Conservation (phyloP, 2,888 invertebrate species). For the Andrena fulva region DNA sequence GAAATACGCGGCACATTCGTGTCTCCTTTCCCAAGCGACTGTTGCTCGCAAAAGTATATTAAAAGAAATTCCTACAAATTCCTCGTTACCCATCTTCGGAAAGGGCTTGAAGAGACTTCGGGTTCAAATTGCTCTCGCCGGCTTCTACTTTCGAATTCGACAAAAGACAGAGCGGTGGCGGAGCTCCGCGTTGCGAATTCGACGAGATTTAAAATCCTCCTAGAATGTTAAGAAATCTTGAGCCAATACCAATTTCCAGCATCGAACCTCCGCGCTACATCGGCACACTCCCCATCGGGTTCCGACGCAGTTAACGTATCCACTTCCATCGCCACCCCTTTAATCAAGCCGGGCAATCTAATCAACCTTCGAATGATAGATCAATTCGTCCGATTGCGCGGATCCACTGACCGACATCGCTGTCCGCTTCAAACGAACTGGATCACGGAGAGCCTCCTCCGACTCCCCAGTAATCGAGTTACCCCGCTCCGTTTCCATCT, state of each 20-base stretch:
- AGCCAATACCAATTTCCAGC: not conserved
- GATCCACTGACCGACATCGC: not conserved
- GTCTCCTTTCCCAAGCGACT: not conserved
- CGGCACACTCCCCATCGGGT: not conserved
- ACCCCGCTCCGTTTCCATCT: not conserved
- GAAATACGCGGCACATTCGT: not conserved
- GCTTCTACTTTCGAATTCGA: not conserved
- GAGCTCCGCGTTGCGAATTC: not conserved
- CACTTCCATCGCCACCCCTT: not conserved
- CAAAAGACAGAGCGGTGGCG: not conserved
- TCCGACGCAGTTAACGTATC: not conserved
- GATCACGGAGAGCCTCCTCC: not conserved
- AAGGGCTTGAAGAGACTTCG: not conserved
- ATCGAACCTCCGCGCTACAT: not conserved
- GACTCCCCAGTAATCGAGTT: conserved; percentile 14
- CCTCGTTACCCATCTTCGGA: not conserved
- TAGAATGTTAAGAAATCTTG: not conserved
- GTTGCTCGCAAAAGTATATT: not conserved
- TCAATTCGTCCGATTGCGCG: not conserved
- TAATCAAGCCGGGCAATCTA: conserved; percentile 19
- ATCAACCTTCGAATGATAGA: conserved; percentile 12
- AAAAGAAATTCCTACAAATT: not conserved
- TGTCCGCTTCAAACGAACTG: not conserved
- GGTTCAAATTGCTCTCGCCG: not conserved
- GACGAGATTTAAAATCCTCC: not conserved